Evolutionary conservation across 2,888 invertebrate species (phyloP).

Genomic region (Stenichneumon culpator): DNA sequence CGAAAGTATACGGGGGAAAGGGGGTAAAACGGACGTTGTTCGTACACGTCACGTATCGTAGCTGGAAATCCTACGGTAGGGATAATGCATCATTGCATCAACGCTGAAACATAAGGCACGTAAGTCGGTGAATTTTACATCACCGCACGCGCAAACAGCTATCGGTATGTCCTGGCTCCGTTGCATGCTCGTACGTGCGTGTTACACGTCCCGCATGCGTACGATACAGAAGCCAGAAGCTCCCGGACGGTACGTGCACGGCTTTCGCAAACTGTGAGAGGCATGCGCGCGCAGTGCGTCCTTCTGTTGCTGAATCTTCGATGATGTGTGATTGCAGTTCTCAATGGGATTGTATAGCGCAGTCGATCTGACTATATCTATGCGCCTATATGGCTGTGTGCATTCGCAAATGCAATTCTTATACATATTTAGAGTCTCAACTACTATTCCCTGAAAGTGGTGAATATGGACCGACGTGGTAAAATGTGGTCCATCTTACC

Average conservation of each 20-base stretch:
- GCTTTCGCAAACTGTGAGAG: constrained; percentile 10
- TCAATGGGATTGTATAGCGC: background rate
- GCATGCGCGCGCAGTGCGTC: constrained; percentile 23
- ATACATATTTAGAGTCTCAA: background rate
- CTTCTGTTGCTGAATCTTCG: background rate
- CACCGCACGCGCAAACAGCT: constrained; percentile 12
- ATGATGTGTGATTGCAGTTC: background rate
- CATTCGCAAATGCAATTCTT: background rate
- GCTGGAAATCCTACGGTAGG: background rate
- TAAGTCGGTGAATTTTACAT: constrained; percentile 13
- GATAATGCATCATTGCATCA: constrained; percentile 9
- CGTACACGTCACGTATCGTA: background rate
- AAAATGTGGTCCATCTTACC: too few relatives aligned
- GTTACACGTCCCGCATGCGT: constrained; percentile 29
- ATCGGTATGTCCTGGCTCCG: constrained; percentile 22
- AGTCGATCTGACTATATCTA: background rate
- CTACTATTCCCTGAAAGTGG: too few relatives aligned
- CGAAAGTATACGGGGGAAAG: background rate
- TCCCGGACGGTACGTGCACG: background rate
- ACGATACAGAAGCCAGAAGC: constrained; percentile 15
- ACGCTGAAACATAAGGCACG: background rate
- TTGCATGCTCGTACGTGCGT: constrained; percentile 5
- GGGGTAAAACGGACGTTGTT: background rate
- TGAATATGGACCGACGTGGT: too few relatives aligned
- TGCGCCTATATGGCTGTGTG: background rate